Evolutionary conservation across 2,797 vertebrate genomes (phyloP).

Genomic region (Sandelia bainsii): DNA sequence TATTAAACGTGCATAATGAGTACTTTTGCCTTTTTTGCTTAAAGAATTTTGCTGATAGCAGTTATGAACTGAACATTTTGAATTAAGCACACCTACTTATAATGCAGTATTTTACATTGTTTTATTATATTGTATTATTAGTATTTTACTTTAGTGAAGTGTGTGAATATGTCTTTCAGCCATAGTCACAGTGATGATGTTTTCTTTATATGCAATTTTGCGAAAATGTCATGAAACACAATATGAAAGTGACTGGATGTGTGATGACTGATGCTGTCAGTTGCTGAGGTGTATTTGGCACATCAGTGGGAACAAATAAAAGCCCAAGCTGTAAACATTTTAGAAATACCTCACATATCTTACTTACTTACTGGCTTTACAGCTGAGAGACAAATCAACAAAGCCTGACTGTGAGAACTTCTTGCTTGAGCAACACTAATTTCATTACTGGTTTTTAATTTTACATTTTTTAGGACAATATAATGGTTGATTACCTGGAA

Average conservation of each 20-base stretch:
- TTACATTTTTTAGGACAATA: background rate
- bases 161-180: background rate
- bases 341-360: constrained; percentile 61
- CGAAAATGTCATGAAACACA: background rate
- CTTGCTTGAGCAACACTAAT: background rate
- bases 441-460: constrained; percentile 1
- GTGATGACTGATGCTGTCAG: constrained; percentile 43
- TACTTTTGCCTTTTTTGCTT: background rate
- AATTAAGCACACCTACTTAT: background rate
- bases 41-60: background rate
- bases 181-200: background rate
- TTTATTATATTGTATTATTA: background rate
- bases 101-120: background rate
- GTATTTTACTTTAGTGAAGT: background rate
- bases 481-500: constrained; percentile 61
- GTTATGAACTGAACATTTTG: background rate
- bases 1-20: background rate
- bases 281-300: constrained; percentile 43
- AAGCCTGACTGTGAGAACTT: background rate
- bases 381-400: background rate
- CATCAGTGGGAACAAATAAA: constrained; percentile 8
- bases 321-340: constrained; percentile 27
- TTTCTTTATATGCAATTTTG: background rate
- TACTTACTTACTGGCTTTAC: too few species aligned
- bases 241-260: background rate